Evolutionary conservation across 2,797 vertebrate species (phyloP).

Genomic region (Argya squamiceps): DNA sequence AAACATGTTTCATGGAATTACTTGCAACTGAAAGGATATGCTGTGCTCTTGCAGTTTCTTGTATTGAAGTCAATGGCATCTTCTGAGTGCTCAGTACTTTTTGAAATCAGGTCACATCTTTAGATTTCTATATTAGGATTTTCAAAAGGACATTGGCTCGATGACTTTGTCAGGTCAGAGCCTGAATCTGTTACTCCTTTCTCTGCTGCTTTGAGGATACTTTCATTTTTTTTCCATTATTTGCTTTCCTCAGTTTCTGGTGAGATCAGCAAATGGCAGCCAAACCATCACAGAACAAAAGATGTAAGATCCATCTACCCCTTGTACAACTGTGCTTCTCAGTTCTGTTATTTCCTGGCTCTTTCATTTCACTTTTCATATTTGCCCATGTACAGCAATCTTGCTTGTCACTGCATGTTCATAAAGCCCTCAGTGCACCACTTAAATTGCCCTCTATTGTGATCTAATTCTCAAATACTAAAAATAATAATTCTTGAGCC

Average conservation of each 20-base stretch:
- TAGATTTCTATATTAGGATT: slow-evolving; percentile 42
- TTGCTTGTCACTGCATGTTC: slow-evolving; percentile 52
- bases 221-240: not conserved
- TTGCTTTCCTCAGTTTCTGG: not conserved
- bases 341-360: not conserved
- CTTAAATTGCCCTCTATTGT: slow-evolving; percentile 36
- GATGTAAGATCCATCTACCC: not conserved
- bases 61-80: not conserved
- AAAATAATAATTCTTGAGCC: slow-evolving; percentile 63
- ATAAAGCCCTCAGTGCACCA: slow-evolving; percentile 35
- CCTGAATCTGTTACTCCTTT: not conserved
- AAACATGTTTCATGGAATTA: not conserved
- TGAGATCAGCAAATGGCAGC: not conserved
- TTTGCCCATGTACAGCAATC: not conserved
- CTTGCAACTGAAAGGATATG: not conserved
- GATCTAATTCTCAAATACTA: slow-evolving; percentile 65
- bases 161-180: slow-evolving; percentile 16
- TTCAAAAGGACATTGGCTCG: slow-evolving; percentile 26
- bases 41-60: not conserved
- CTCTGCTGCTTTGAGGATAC: not conserved
- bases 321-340: not conserved
- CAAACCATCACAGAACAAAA: not conserved
- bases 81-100: not conserved
- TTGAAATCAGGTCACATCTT: slow-evolving; percentile 44
- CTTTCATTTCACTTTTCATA: not conserved